phyloP scores from a whole-genome alignment of 2,797 vertebrate genomes.

The Melanotaenia pygmaea region DNA sequence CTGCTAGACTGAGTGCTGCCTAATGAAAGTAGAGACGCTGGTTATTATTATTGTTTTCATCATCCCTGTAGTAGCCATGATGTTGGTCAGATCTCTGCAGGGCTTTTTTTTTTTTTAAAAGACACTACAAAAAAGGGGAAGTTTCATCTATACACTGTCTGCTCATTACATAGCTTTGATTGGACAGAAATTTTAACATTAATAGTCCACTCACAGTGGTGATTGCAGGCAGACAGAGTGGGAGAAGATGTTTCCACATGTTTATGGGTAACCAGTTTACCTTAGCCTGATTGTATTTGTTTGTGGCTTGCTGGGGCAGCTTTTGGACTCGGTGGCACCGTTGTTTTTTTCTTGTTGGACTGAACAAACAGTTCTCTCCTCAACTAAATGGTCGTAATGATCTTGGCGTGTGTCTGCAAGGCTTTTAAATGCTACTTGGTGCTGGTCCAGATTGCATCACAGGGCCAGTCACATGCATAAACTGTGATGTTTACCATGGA shows the following conservation, averaged over 20 bases:
- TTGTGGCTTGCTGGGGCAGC: constrained; percentile 66
- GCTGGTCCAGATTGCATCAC: constrained; percentile 84
- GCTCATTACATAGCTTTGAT: constrained; percentile 15
- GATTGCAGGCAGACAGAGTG: constrained; percentile 48
- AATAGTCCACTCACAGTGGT: constrained; percentile 34
- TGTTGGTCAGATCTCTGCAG: constrained; percentile 20
- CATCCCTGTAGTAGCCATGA: constrained; percentile 30
- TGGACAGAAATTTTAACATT: constrained; percentile 20
- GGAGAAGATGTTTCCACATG: constrained; percentile 56
- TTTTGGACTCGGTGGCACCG: constrained; percentile 67
- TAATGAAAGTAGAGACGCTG: constrained; percentile 82
- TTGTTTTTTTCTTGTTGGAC: constrained; percentile 74
- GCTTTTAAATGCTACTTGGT: constrained; percentile 80
- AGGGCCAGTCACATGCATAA: constrained; percentile 69
- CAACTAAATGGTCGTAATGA: constrained; percentile 73
- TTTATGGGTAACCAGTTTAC: constrained; percentile 58
- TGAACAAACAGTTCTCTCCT: constrained; percentile 81
- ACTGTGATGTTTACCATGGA: constrained; percentile 75
- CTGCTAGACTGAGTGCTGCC: constrained; percentile 71
- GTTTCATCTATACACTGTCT: constrained; percentile 12
- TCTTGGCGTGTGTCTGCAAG: constrained; percentile 75
- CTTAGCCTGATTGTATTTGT: constrained; percentile 63
- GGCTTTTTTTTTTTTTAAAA: constrained; percentile 3
- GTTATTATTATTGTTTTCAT: constrained; percentile 77
- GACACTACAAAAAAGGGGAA: neutral